A percentile compares a stretch with the other conserved stretches of the same genome.
These are phyloP conservation scores for Bombus haemorrhoidalis DNA, from an alignment of 1,140 invertebrate species.

Conservation along the genomic window DNA sequence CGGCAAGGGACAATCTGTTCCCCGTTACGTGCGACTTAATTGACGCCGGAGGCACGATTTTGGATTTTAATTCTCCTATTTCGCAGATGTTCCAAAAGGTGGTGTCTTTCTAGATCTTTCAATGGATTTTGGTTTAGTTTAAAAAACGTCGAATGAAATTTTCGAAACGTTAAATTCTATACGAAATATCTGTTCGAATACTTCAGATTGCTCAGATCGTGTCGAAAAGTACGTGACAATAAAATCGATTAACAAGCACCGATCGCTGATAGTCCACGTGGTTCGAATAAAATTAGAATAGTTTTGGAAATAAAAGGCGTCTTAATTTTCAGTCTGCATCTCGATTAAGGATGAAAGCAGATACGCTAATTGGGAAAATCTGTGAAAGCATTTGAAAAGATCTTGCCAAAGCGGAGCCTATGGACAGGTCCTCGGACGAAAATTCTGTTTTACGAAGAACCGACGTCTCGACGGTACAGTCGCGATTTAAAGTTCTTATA, in stretches of 20 bases:
- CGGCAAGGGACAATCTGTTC: background rate
- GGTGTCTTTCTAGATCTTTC: background rate
- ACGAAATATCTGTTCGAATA: background rate
- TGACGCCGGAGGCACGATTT: no score
- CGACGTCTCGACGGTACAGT: background rate
- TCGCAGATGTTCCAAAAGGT: no score
- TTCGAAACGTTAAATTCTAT: background rate
- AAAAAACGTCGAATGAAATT: background rate
- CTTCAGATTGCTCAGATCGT: background rate
- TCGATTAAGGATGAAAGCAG: background rate
- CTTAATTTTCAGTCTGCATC: background rate
- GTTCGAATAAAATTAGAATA: background rate
- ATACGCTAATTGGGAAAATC: no score
- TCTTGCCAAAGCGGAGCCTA: background rate
- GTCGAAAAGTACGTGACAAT: no score
- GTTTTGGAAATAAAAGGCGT: background rate
- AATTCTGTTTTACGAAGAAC: background rate
- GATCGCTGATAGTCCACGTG: background rate
- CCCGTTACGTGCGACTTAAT: constrained; percentile 11
- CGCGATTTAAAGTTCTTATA: background rate
- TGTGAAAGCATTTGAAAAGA: background rate
- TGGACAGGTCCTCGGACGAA: background rate
- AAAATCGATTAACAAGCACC: background rate
- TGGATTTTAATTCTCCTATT: background rate
- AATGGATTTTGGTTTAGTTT: background rate